phyloP scores from a whole-genome alignment of 2,888 invertebrate genomes.

The Saturnia japonica region DNA sequence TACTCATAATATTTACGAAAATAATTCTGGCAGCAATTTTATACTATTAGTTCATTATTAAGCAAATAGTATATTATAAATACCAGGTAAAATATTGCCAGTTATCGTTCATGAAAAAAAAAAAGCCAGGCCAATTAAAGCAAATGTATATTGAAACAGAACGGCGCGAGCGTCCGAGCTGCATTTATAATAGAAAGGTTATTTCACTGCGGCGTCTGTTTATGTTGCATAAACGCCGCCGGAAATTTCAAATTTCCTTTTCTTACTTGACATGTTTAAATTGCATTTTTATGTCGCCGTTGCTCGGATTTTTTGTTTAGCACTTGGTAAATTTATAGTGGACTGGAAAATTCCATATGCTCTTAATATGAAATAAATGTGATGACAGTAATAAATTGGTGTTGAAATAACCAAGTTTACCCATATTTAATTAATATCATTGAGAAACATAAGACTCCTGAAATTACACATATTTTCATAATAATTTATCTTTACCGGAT shows the following conservation, averaged over 20 bases:
- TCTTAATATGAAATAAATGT: not conserved
- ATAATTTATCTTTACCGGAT: not conserved
- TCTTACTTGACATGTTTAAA: slow-evolving; percentile 33
- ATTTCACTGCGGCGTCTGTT: slow-evolving; percentile 25
- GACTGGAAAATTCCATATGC: not conserved
- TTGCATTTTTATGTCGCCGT: slow-evolving; percentile 34
- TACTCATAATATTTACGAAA: not conserved
- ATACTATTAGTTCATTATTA: not conserved
- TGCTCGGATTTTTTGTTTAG: slow-evolving; percentile 15
- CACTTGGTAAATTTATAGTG: not conserved
- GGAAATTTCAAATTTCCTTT: slow-evolving; percentile 33
- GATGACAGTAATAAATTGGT: not conserved
- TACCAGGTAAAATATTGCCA: not conserved
- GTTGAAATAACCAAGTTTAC: not conserved
- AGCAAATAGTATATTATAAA: not conserved
- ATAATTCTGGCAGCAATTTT: not conserved
- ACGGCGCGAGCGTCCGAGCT: slow-evolving; percentile 16
- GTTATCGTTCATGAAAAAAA: slow-evolving; percentile 14
- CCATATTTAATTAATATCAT: not conserved
- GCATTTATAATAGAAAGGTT: slow-evolving; percentile 22
- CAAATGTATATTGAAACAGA: slow-evolving; percentile 18
- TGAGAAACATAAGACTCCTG: not conserved
- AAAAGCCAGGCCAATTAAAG: slow-evolving; percentile 3
- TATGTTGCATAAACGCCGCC: slow-evolving; percentile 27
- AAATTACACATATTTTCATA: too few species aligned